Evolutionary conservation across 2,797 vertebrate species (phyloP).

Genomic region (Leucoraja ocellata): DNA sequence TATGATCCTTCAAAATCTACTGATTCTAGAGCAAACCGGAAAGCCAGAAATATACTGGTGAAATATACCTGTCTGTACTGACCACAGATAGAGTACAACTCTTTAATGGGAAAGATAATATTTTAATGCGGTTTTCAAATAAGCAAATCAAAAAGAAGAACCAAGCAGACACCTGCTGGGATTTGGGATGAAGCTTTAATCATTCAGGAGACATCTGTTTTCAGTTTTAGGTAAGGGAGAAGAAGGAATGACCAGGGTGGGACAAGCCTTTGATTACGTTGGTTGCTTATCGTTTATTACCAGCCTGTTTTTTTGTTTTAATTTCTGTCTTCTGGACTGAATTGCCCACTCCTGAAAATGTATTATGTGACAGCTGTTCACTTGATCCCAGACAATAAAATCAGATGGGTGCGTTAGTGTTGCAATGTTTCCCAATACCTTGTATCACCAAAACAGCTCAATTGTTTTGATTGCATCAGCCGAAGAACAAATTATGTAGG

Average conservation of each 20-base stretch:
- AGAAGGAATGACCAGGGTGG: no score
- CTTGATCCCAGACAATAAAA: background rate
- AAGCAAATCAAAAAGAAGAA: background rate
- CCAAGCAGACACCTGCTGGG: background rate
- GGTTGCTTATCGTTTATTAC: background rate
- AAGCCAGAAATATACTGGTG: background rate
- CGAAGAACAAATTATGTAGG: background rate
- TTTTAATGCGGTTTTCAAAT: background rate
- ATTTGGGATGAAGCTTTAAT: background rate
- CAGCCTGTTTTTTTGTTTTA: background rate
- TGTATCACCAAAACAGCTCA: background rate
- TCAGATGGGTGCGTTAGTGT: background rate
- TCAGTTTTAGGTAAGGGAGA: no score
- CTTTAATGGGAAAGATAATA: background rate
- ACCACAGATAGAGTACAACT: background rate
- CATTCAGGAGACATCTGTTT: background rate
- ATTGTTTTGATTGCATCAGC: background rate
- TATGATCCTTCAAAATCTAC: background rate
- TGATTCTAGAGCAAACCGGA: background rate
- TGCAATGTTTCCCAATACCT: background rate
- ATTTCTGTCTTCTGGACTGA: background rate
- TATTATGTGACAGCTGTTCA: background rate
- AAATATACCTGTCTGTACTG: background rate
- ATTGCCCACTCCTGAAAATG: background rate
- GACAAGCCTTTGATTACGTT: no score